Evolutionary conservation across 2,113 vertebrate genomes (phyloP), one percentile per base, ranked within the genome.

Genomic region (Pogonocichla stellata): DNA sequence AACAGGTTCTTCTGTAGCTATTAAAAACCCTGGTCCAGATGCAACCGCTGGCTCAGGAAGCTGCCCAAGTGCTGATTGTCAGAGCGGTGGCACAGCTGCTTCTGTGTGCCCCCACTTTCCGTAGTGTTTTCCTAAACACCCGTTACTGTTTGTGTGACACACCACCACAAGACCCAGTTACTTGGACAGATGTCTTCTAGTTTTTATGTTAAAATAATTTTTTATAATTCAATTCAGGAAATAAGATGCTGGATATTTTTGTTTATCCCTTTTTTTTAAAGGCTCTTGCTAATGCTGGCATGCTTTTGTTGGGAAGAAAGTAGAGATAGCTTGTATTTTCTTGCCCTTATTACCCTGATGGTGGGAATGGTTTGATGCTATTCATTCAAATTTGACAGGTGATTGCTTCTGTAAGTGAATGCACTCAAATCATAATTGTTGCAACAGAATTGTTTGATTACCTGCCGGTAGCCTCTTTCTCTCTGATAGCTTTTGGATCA

Each of bases 391-490:
- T 97, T 82, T 97, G 97, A 97, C 97, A 97, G 94, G 72, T 95
- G 97, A 98, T 98, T 97, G 97, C 97, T 96, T 94, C 94, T 91
- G 93, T 97, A 97, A 98, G 98, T 94, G 97, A 97, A 96, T 96
- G 96, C 89, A 81, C 95, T 98, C 94, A 92, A 91, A 97, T 98
- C 97, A 96, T 98, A 98, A 98, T 97, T 97, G 96, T 98, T 97
- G 86, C 95, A 98, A 97, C 97, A 98, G 93, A 90, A 98, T 97
- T 98, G 98, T 98, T 98, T 97, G 97, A 98, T 99, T 98, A 98
- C 98, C 98, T 98, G 97, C 97, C 95, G 50, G 97, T 95, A 97
- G 95, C 95, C 92, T 97, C 97, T 96, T 96, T 94, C 96, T 97
- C 98, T 97, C 96, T 98, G 97, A 98, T 97, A 97, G 97, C 97